These are phyloP conservation scores for Creontiades dilutus DNA, from an alignment of 2,888 invertebrate species.

Conservation along the genomic window DNA sequence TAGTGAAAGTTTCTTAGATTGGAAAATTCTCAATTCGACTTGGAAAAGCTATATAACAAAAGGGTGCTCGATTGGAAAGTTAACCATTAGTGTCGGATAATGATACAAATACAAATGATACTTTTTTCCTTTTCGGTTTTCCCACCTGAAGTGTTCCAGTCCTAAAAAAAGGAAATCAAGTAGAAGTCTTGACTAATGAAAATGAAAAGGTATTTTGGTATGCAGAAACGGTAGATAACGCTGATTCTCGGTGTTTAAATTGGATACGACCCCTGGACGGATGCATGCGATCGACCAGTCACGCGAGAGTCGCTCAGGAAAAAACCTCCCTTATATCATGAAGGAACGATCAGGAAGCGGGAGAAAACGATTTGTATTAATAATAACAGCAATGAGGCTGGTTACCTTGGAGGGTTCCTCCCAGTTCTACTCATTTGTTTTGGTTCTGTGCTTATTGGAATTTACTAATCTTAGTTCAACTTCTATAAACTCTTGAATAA, in stretches of 20 bases:
- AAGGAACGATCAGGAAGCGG: constrained; percentile 26
- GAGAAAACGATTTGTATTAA: constrained; percentile 41
- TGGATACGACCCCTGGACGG: neutral
- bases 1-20: too few relatives aligned
- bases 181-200: constrained; percentile 10
- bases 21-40: too few relatives aligned
- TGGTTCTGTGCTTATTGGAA: too few relatives aligned
- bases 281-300: constrained; percentile 9
- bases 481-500: too few relatives aligned
- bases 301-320: neutral
- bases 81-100: too few relatives aligned
- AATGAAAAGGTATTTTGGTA: constrained; percentile 33
- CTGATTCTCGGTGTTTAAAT: constrained; percentile 32
- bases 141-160: neutral
- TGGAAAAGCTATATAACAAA: too few relatives aligned
- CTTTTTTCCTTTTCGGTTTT: too few relatives aligned
- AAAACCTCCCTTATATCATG: neutral
- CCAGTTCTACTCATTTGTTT: too few relatives aligned
- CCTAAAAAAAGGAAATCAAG: neutral
- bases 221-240: constrained; percentile 40
- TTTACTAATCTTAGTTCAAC: too few relatives aligned
- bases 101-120: too few relatives aligned
- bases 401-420: neutral
- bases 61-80: too few relatives aligned
- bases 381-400: neutral